These are phyloP conservation scores for Pherbina coryleti DNA, from an alignment of 2,888 invertebrate species.

Conservation along the genomic window DNA sequence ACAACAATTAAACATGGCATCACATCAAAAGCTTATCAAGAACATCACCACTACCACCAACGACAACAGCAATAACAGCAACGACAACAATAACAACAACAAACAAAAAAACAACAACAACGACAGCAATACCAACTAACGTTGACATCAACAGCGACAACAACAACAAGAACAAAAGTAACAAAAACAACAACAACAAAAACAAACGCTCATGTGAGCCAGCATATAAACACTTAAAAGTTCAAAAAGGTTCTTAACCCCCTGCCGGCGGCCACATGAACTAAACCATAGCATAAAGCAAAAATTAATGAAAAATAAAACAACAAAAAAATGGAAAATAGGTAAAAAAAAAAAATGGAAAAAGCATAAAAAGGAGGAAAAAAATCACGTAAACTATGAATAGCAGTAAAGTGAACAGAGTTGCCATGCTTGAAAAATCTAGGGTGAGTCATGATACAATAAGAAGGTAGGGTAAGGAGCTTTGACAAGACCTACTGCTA, in stretches of 20 bases:
- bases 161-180: constrained; percentile 23
- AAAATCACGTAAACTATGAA: constrained; percentile 27
- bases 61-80: background rate
- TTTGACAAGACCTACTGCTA: too few relatives aligned
- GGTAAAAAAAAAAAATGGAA: constrained; percentile 46
- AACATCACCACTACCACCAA: background rate
- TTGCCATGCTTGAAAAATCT: background rate
- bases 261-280: constrained; percentile 60
- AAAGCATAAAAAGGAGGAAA: constrained; percentile 16
- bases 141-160: constrained; percentile 13
- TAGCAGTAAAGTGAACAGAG: background rate
- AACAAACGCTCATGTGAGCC: constrained; percentile 12
- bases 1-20: too few relatives aligned
- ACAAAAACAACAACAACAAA: constrained; percentile 45
- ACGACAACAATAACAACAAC: background rate
- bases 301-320: constrained; percentile 1
- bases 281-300: constrained; percentile 44
- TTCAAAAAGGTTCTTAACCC: constrained; percentile 67
- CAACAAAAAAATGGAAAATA: constrained; percentile 8
- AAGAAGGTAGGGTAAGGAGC: too few relatives aligned
- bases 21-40: too few relatives aligned
- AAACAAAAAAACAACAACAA: constrained; percentile 4
- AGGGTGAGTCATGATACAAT: too few relatives aligned
- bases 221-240: constrained; percentile 61
- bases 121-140: background rate